Conservation (phyloP, 2,113 vertebrate genomes). For the Lophochroa leadbeateri region DNA sequence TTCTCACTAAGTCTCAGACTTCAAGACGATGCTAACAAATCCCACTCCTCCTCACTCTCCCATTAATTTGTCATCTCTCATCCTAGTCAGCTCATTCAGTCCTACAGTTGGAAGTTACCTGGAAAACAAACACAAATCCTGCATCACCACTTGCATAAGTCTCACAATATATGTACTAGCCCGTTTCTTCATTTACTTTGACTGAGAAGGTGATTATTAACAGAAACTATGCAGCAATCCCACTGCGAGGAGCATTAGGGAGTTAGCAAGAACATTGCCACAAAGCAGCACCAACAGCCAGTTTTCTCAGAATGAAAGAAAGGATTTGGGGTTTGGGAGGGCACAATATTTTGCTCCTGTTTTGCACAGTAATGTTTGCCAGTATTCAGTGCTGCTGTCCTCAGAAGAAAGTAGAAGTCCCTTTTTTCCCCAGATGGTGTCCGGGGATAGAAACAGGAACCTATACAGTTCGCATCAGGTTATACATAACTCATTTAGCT, state of each 20-base stretch:
- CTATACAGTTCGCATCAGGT: background rate
- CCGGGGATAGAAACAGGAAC: background rate
- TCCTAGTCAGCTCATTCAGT: background rate
- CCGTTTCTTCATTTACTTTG: background rate
- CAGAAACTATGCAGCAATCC: background rate
- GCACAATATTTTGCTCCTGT: background rate
- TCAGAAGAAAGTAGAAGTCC: background rate
- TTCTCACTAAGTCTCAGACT: background rate
- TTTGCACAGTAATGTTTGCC: background rate
- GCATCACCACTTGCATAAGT: background rate
- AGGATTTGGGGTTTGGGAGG: background rate
- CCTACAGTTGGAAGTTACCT: background rate
- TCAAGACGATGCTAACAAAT: background rate
- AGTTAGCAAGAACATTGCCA: background rate
- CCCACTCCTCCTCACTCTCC: background rate
- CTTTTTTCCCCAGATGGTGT: background rate
- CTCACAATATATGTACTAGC: background rate
- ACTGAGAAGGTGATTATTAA: background rate
- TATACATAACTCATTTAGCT: background rate
- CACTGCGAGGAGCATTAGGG: accelerated
- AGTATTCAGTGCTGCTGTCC: background rate
- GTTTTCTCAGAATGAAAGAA: background rate
- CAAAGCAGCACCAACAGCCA: background rate
- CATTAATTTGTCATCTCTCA: background rate
- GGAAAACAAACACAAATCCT: background rate